Conservation (phyloP, 2,797 vertebrate genomes). For the Danio tinwini region DNA sequence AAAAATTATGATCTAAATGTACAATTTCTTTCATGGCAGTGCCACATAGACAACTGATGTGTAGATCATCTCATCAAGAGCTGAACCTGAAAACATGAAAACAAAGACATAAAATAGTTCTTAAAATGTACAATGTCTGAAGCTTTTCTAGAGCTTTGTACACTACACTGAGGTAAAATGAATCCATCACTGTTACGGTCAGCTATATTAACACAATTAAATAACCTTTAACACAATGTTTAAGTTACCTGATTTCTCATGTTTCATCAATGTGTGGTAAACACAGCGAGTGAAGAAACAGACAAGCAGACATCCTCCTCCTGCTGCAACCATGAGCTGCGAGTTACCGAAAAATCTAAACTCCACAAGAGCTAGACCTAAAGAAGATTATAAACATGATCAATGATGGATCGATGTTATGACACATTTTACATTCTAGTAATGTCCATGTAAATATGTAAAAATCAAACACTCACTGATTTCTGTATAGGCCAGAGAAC, state of each 20-base stretch:
- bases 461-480: constrained; percentile 4
- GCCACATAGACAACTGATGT: background rate
- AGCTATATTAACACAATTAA: too few species aligned
- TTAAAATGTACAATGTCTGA: too few species aligned
- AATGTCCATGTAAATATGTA: background rate
- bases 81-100: too few species aligned
- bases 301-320: constrained; percentile 36
- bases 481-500: constrained; percentile 32
- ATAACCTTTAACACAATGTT: too few species aligned
- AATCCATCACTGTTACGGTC: too few species aligned
- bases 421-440: too few species aligned
- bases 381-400: constrained; percentile 8
- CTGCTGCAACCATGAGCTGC: background rate
- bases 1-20: background rate
- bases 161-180: too few species aligned
- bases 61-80: background rate
- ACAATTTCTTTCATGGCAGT: background rate
- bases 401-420: too few species aligned
- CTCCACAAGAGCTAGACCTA: background rate
- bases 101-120: too few species aligned
- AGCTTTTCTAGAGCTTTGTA: too few species aligned
- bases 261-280: background rate
- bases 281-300: background rate
- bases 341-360: background rate
- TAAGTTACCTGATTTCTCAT: too few species aligned